Base-by-base conservation (phyloP, 2,888 invertebrate genomes). In the Drosophila anomalipes region DNA sequence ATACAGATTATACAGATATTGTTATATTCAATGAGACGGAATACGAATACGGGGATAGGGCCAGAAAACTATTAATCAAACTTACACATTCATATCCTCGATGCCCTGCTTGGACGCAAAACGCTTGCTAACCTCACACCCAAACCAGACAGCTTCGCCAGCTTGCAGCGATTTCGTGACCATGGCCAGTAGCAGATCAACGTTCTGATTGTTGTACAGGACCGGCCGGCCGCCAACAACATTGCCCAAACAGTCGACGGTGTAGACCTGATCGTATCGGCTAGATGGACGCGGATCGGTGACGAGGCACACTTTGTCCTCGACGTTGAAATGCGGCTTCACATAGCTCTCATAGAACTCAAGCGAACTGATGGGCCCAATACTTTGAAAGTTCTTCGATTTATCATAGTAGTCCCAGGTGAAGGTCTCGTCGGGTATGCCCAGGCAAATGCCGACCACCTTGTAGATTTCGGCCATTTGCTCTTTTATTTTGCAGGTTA, bases 71-170 rank as follows among this genome's bases (percentile, higher is more conserved):
- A 30, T 53, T 28, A 30, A 3, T 3, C 12, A 0, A 54, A 95
- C 95, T 95, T 92, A 97, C 95, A 96, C 95, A 83, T 95, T 95
- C 47, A 97, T 93, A 92, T 97, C 97, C 85, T 96, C 96, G 19
- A 97, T 95, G 16, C 97, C 97, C 77, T 96, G 95, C 87, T 97
- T 97, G 49, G 95, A 94, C 60, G 96, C 96, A 92, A 97, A 96
- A 62, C 97, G 94, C 93, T 98, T 97, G 78, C 95, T 95, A 2
- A 98, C 97, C 91, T 98, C 98, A 92, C 97, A 98, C 0, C 98
- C 98, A 92, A 98, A 98, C 98, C 98, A 98, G 1, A 98, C 98
- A 0, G 98, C 95, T 91, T 98, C 97, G 1, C 97, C 96, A 4
- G 95, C 95, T 77, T 96, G 95, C 77, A 98, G 96, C 64, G 97